Percentiles rank a stretch among this genome's conserved stretches.
These are phyloP conservation scores for Xiphophorus maculatus DNA, from an alignment of 2,113 vertebrate genomes.

Conservation along the genomic window DNA sequence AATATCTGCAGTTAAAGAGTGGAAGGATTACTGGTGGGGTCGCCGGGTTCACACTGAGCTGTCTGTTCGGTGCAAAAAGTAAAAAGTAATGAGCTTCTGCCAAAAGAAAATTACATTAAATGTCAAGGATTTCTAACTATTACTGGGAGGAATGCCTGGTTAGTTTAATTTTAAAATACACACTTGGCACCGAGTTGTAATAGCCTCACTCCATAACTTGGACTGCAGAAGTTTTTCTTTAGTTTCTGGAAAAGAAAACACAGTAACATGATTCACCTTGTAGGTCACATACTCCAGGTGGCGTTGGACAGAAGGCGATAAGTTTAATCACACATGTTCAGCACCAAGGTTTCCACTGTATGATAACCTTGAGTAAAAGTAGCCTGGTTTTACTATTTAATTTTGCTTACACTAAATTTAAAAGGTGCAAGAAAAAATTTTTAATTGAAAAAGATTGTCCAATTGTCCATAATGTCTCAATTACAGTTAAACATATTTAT, in stretches of 20 bases:
- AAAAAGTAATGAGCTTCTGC: conserved; percentile 21
- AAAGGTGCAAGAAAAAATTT: too few species aligned
- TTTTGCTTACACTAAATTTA: not conserved
- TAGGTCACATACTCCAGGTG: not conserved
- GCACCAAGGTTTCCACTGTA: not conserved
- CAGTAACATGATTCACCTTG: not conserved
- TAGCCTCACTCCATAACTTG: too few species aligned
- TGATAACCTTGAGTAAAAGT: not conserved
- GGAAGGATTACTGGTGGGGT: conserved; percentile 68
- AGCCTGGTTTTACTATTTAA: not conserved
- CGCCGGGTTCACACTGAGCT: conserved; percentile 56
- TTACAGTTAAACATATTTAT: not conserved
- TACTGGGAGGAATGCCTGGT: conserved; percentile 37
- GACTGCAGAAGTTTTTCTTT: too few species aligned
- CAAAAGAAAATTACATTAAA: conserved; percentile 51
- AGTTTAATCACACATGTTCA: not conserved
- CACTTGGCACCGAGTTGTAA: too few species aligned
- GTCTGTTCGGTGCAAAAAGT: conserved; percentile 34
- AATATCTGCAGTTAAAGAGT: conserved; percentile 58
- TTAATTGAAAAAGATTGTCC: not conserved
- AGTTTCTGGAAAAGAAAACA: too few species aligned
- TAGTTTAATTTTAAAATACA: conserved; percentile 10
- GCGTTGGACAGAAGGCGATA: not conserved
- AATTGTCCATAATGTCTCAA: not conserved
- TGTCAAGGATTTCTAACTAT: conserved; percentile 39